phyloP scores from a whole-genome alignment of 2,888 invertebrate genomes.

The Smittia aterrima region DNA sequence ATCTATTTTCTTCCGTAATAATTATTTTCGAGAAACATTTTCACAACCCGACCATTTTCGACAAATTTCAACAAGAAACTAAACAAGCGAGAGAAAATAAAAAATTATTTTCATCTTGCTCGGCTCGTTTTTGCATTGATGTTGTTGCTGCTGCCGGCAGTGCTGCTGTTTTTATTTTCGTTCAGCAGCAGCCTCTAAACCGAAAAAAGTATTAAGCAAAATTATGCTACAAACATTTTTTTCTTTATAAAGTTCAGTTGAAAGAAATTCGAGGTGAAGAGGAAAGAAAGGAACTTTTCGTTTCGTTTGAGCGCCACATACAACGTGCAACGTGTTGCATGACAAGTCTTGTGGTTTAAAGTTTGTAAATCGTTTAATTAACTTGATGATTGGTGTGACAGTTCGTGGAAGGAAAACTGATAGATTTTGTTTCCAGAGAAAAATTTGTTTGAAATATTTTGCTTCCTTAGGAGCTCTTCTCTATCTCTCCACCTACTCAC shows the following conservation, averaged over 20 bases:
- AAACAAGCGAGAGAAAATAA: conserved; percentile 16
- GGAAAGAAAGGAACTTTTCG: conserved; percentile 17
- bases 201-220: conserved; percentile 1
- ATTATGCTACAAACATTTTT: background rate
- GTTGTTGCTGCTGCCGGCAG: background rate
- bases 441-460: no score
- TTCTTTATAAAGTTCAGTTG: background rate
- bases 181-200: conserved; percentile 19
- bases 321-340: background rate
- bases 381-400: no score
- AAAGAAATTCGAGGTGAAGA: background rate
- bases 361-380: background rate
- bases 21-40: conserved; percentile 8
- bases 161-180: conserved; percentile 23
- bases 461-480: no score
- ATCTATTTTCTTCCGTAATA: background rate
- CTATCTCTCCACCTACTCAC: no score
- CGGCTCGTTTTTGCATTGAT: conserved; percentile 25
- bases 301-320: conserved; percentile 25
- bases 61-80: conserved; percentile 30
- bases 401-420: no score
- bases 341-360: background rate
- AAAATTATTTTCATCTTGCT: conserved; percentile 33
- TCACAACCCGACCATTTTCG: conserved; percentile 21
- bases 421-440: no score